phyloP scores from a whole-genome alignment of 2,797 vertebrate species.

The Gallirallus australis region DNA sequence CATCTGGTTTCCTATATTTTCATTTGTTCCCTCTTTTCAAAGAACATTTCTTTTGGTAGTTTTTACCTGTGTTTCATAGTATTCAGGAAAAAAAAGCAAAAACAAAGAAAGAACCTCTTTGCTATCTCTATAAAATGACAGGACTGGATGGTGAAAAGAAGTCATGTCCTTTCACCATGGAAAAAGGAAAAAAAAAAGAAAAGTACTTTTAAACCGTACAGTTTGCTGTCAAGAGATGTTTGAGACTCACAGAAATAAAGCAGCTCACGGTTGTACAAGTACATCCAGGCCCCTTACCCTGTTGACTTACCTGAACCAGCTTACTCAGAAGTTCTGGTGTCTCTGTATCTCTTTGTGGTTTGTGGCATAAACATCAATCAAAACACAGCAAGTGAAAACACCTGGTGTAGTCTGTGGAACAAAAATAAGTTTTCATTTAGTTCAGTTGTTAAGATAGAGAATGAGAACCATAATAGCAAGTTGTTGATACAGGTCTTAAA shows the following conservation, averaged over 20 bases:
- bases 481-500: not conserved
- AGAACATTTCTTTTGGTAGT: not conserved
- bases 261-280: not conserved
- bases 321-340: not conserved
- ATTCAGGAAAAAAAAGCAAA: not conserved
- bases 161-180: not conserved
- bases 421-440: not conserved
- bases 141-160: not conserved
- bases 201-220: not conserved
- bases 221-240: not conserved
- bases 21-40: not conserved
- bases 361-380: not conserved
- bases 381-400: not conserved
- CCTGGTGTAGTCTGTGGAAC: not conserved
- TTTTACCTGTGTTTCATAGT: not conserved
- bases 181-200: not conserved
- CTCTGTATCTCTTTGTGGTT: not conserved
- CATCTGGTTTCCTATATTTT: not conserved
- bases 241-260: not conserved
- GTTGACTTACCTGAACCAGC: not conserved
- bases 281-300: not conserved
- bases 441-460: not conserved
- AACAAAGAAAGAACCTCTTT: not conserved
- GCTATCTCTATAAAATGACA: not conserved
- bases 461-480: not conserved